Conservation (phyloP, 2,113 vertebrate species). For the Setophaga petechia region DNA sequence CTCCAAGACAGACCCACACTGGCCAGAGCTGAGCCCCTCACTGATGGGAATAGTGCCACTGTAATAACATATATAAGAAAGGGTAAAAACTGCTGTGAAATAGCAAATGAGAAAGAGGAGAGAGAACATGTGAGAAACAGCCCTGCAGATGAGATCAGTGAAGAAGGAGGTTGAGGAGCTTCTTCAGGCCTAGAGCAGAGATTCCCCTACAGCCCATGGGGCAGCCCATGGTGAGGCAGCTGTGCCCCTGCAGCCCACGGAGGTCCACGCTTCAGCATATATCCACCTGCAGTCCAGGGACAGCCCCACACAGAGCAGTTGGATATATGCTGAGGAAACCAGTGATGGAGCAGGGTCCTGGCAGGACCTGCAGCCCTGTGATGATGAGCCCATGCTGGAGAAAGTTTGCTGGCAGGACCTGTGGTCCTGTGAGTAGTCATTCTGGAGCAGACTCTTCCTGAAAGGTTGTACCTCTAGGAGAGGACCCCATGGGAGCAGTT, state of each 20-base stretch:
- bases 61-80: neutral
- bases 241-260: neutral
- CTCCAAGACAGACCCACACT: neutral
- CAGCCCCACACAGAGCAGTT: neutral
- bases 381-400: neutral
- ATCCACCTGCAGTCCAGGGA: neutral
- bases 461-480: neutral
- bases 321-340: neutral
- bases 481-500: neutral
- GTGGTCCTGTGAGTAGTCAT: neutral
- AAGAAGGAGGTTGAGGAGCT: neutral
- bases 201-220: rapidly evolving
- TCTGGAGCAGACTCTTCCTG: neutral
- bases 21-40: neutral
- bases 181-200: neutral
- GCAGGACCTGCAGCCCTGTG: neutral
- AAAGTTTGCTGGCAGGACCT: neutral
- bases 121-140: neutral
- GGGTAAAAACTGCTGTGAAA: neutral
- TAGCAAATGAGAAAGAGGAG: neutral
- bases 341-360: neutral
- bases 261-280: neutral
- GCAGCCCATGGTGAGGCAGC: neutral
- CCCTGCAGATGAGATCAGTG: neutral
- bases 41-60: neutral